Base-by-base conservation (phyloP, 2,888 invertebrate genomes). In the Agonopterix subpropinquella region DNA sequence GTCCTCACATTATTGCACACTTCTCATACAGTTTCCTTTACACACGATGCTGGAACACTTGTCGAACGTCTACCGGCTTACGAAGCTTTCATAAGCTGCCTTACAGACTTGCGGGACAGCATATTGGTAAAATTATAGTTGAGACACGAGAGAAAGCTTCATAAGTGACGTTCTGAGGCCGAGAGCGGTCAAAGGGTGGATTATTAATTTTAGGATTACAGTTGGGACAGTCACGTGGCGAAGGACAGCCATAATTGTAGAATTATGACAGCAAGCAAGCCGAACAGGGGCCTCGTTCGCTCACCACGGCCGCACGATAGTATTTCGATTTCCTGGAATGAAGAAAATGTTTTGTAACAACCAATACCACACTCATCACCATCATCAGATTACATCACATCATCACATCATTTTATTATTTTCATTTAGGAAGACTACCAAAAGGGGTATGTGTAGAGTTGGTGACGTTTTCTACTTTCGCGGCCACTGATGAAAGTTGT, bases 291-390 rank as follows among this genome's bases (percentile, higher is more conserved):
- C 43, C 61, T 59, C 42, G 64, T 53, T 41, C 73, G 73, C 0
- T 63, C 73, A 10, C 81, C 84, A 57, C 90, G 89, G 2, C 92
- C 92, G 68, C 92, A 92, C 35, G 92, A 90, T 59, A 87, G 90
- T 59, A 92, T 92, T 72, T 92, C 92, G 58, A 90, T 92, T 85
- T 92, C 92, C 92, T 92, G 73, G n/a, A 56, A 49, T 2, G 13
- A 13, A 13, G 2, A 13, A 13, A 2, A 2, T 13, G 13, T 13
- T 13, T 13, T 13, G n/a, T n/a, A n/a, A n/a, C n/a, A n/a, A n/a
- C n/a, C n/a, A n/a, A n/a, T n/a, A n/a, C n/a, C n/a, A n/a, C n/a
- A n/a, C n/a, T n/a, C n/a, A n/a, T n/a, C n/a, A n/a, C n/a, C n/a
- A n/a, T n/a, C n/a, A n/a, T n/a, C n/a, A n/a, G n/a, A n/a, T n/a